phyloP scores from a whole-genome alignment of 2,888 invertebrate species.

The Acronicta psi region DNA sequence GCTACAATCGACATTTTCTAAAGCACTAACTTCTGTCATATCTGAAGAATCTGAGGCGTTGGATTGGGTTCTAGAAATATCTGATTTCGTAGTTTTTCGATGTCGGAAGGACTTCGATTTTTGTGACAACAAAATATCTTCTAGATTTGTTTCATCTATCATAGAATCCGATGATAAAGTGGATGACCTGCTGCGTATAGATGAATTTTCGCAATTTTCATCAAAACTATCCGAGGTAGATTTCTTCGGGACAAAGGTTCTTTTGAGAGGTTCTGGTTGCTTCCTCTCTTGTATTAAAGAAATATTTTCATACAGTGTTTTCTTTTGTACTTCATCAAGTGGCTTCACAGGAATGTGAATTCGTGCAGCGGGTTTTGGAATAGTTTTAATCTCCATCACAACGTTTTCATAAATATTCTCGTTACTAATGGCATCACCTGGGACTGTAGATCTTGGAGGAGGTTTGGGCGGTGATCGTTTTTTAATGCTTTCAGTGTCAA shows the following conservation, averaged over 20 bases:
- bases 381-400: constrained; percentile 59
- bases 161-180: constrained; percentile 81
- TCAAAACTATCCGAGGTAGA: constrained; percentile 60
- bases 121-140: constrained; percentile 83
- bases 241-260: constrained; percentile 63
- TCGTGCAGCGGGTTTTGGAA: constrained; percentile 80
- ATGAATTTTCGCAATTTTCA: constrained; percentile 44
- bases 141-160: constrained; percentile 83
- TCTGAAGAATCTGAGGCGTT: constrained; percentile 78
- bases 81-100: constrained; percentile 66
- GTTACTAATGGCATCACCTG: constrained; percentile 45
- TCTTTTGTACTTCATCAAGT: constrained; percentile 63
- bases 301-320: constrained; percentile 80
- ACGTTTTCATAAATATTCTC: constrained; percentile 80
- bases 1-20: constrained; percentile 85
- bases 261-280: constrained; percentile 72
- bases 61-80: constrained; percentile 73
- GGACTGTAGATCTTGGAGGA: constrained; percentile 70
- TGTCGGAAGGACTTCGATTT: constrained; percentile 85
- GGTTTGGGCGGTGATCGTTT: constrained; percentile 70
- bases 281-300: constrained; percentile 65
- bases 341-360: constrained; percentile 74
- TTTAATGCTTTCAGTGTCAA: constrained; percentile 42
- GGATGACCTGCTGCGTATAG: constrained; percentile 75
- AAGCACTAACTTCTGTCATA: constrained; percentile 80